phyloP scores from a whole-genome alignment of 2,113 vertebrate genomes.

The Caloenas nicobarica region DNA sequence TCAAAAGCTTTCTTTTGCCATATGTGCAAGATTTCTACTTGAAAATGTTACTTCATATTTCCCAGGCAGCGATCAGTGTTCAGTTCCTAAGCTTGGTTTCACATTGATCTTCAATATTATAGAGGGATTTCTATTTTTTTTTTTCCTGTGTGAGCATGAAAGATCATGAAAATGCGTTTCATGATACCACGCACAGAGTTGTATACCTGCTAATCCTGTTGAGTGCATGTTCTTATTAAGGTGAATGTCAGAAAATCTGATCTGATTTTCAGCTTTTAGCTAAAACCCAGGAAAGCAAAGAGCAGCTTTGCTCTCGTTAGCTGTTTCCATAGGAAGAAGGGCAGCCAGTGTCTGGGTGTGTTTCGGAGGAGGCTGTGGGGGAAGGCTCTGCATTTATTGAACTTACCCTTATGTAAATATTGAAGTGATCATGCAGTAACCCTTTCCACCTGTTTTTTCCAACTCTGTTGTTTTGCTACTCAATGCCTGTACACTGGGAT shows the following conservation, averaged over 20 bases:
- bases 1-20: slow-evolving; percentile 32
- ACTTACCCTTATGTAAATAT: slow-evolving; percentile 39
- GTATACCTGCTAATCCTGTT: background rate
- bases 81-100: background rate
- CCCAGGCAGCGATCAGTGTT: background rate
- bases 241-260: slow-evolving; percentile 2
- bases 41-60: slow-evolving; percentile 7
- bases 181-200: background rate
- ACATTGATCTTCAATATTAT: background rate
- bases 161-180: background rate
- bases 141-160: background rate
- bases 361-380: slow-evolving; percentile 59
- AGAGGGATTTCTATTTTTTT: background rate
- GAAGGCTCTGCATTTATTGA: slow-evolving; percentile 37
- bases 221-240: background rate
- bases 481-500: background rate
- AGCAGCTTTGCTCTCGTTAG: slow-evolving; percentile 43
- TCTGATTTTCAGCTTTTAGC: slow-evolving; percentile 42
- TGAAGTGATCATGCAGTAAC: background rate
- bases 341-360: slow-evolving; percentile 50
- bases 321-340: slow-evolving; percentile 53
- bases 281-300: slow-evolving; percentile 27
- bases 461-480: background rate
- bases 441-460: background rate
- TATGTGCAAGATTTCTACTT: slow-evolving; percentile 17